These are phyloP conservation scores for Motacilla tschutschensis DNA, from an alignment of 2,113 vertebrate genomes.

Conservation along the genomic window DNA sequence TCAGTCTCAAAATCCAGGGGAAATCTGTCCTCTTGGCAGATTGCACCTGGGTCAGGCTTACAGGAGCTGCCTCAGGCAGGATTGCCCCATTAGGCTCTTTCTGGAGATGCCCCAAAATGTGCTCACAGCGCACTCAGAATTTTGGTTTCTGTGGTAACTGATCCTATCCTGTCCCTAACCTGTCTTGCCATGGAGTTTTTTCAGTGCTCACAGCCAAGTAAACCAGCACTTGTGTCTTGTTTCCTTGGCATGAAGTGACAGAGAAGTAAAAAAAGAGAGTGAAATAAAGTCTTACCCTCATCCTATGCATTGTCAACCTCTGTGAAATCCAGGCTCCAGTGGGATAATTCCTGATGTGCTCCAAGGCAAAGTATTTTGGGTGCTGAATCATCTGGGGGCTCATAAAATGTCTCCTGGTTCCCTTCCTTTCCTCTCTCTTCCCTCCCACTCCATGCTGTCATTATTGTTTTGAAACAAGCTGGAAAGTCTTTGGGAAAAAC, in stretches of 20 bases:
- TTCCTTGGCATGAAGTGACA: not conserved
- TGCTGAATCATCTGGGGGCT: not conserved
- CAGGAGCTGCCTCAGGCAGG: not conserved
- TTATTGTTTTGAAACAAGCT: not conserved
- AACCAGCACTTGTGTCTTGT: not conserved
- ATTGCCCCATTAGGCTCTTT: not conserved
- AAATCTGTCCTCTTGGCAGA: not conserved
- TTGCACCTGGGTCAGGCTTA: not conserved
- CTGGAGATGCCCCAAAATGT: not conserved
- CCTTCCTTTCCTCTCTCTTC: not conserved
- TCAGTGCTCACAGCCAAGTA: conserved; percentile 6
- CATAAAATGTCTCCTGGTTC: not conserved
- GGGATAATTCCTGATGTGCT: not conserved
- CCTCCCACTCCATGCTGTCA: fast-evolving
- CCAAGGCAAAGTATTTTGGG: not conserved
- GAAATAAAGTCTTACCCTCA: not conserved
- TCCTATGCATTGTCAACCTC: not conserved
- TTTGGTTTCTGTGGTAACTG: not conserved
- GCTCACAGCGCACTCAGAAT: not conserved
- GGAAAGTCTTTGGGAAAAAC: not conserved
- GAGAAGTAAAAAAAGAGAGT: not conserved
- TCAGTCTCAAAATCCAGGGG: not conserved
- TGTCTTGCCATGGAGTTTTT: not conserved
- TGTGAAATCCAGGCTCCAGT: not conserved
- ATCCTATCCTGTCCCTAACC: not conserved